These are phyloP conservation scores for Torymus texanus DNA, from an alignment of 2,888 invertebrate genomes.

Conservation along the genomic window DNA sequence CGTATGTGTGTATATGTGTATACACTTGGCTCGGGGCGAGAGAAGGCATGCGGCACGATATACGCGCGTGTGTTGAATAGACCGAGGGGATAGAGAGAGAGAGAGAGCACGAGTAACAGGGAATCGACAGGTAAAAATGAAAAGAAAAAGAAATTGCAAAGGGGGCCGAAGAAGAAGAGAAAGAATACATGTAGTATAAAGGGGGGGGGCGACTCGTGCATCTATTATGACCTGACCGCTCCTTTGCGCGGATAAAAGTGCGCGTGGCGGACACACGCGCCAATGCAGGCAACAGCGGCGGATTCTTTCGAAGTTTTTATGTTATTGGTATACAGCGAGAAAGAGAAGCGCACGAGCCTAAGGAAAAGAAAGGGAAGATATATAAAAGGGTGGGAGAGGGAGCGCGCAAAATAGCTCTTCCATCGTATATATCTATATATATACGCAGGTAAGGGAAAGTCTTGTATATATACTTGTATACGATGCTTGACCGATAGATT, in stretches of 20 bases:
- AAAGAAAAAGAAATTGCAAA: slow-evolving; percentile 32
- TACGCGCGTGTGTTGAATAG: slow-evolving; percentile 47
- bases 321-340: slow-evolving; percentile 58
- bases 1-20: too few species aligned
- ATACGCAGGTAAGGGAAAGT: not conserved
- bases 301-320: slow-evolving; percentile 66
- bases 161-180: slow-evolving; percentile 12
- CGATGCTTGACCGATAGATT: too few species aligned
- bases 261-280: slow-evolving; percentile 75
- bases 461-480: too few species aligned
- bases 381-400: slow-evolving; percentile 20
- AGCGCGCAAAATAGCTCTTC: not conserved
- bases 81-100: slow-evolving; percentile 51
- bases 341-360: slow-evolving; percentile 14
- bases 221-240: slow-evolving; percentile 72
- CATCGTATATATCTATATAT: not conserved
- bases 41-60: slow-evolving; percentile 42
- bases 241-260: slow-evolving; percentile 59
- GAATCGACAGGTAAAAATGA: slow-evolving; percentile 52
- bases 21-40: slow-evolving; percentile 42
- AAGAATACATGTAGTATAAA: not conserved
- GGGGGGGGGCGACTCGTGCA: slow-evolving; percentile 67
- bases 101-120: slow-evolving; percentile 46
- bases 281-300: slow-evolving; percentile 60
- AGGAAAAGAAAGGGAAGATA: not conserved